Evolutionary conservation across 2,888 invertebrate species (phyloP).

Genomic region (Crocallis elinguaria): DNA sequence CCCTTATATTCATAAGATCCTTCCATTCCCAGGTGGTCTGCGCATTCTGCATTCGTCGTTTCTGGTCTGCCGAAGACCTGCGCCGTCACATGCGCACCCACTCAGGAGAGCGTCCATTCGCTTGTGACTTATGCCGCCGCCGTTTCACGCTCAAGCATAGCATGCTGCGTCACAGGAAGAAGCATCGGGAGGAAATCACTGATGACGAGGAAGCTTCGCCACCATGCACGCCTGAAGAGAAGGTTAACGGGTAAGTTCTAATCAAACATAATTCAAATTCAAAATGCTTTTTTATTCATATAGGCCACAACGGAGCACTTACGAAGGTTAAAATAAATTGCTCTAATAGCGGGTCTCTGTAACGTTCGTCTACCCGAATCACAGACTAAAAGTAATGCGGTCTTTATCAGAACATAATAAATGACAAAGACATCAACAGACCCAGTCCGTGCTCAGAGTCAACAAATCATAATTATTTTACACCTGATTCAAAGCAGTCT

Average conservation of each 20-base stretch:
- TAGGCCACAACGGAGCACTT: too few relatives aligned
- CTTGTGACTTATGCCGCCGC: conserved; percentile 94
- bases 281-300: too few relatives aligned
- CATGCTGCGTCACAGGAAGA: conserved; percentile 96
- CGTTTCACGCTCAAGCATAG: conserved; percentile 97
- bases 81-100: conserved; percentile 97
- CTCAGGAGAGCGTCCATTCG: conserved; percentile 95
- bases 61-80: conserved; percentile 97
- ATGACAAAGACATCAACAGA: too few relatives aligned
- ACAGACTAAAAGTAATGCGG: too few relatives aligned
- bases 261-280: not conserved
- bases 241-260: conserved; percentile 66
- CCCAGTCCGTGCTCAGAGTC: too few relatives aligned
- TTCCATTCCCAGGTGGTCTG: conserved; percentile 88
- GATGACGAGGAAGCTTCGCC: conserved; percentile 82
- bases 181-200: conserved; percentile 87
- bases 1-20: not conserved
- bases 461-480: too few relatives aligned
- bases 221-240: conserved; percentile 74
- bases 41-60: conserved; percentile 96
- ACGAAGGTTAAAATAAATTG: too few relatives aligned
- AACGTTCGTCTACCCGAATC: too few relatives aligned
- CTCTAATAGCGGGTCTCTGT: too few relatives aligned
- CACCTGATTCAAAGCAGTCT: too few relatives aligned
- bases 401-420: too few relatives aligned